A percentile compares a stretch with the other conserved stretches of the same genome.
phyloP scores from a whole-genome alignment of 1,140 invertebrate genomes.

The Drosophila suzukii region DNA sequence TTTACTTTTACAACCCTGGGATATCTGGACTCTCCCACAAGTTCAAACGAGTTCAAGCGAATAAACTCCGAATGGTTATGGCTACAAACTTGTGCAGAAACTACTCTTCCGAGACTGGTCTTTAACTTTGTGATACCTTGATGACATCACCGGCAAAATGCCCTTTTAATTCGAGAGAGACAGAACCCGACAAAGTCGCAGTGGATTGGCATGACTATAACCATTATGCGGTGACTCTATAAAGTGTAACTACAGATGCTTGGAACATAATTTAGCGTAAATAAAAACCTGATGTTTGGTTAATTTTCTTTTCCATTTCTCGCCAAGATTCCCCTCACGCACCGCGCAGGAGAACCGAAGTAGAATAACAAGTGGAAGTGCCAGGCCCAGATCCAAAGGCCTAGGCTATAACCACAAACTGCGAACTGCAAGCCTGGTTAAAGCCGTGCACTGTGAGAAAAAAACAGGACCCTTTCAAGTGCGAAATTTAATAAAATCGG shows the following conservation, averaged over 20 bases:
- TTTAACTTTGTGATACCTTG: background rate
- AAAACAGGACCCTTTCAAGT: too few relatives aligned
- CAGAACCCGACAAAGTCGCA: conserved; percentile 4
- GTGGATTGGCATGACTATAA: conserved; percentile 28
- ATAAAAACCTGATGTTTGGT: conserved; percentile 50
- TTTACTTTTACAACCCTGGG: background rate
- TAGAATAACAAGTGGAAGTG: conserved; percentile 38
- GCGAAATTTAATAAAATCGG: too few relatives aligned
- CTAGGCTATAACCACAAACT: conserved; percentile 30
- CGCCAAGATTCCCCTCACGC: conserved; percentile 37
- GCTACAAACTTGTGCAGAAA: conserved; percentile 17
- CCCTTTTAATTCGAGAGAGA: conserved; percentile 19
- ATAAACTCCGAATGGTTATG: conserved; percentile 20
- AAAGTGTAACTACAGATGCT: conserved; percentile 42
- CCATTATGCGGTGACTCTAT: conserved; percentile 36
- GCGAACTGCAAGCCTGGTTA: conserved; percentile 21
- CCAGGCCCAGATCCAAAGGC: conserved; percentile 30
- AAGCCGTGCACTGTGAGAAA: background rate
- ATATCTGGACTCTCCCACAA: background rate
- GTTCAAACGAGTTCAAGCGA: conserved; percentile 24
- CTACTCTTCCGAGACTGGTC: conserved; percentile 24
- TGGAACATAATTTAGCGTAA: conserved; percentile 39
- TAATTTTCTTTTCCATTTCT: conserved; percentile 48
- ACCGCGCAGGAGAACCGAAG: conserved; percentile 22
- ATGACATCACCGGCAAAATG: conserved; percentile 36